These are phyloP conservation scores for Geopemphigus sp. DNA, from an alignment of 1,140 invertebrate genomes.

Conservation along the genomic window DNA sequence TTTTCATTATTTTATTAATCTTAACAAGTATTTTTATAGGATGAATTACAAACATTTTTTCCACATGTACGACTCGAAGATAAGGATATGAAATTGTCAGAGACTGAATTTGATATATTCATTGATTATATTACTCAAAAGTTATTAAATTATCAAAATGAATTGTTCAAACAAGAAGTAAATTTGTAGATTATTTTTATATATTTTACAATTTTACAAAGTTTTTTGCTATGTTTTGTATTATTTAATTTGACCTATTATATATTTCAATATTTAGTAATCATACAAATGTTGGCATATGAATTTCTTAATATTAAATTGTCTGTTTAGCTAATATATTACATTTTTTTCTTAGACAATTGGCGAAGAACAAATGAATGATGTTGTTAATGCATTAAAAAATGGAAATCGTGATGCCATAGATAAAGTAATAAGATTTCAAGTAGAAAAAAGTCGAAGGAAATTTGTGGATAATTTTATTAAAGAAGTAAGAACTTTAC, in stretches of 20 bases:
- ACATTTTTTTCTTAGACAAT: conserved; percentile 60
- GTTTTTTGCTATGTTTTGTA: background rate
- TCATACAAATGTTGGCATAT: too few relatives aligned
- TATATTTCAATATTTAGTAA: background rate
- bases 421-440: conserved; percentile 59
- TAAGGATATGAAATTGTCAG: conserved; percentile 63
- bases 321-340: background rate
- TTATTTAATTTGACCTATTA: background rate
- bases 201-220: background rate
- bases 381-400: conserved; percentile 61
- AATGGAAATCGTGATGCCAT: conserved; percentile 56
- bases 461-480: conserved; percentile 61
- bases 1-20: background rate
- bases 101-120: conserved; percentile 69
- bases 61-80: conserved; percentile 67
- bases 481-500: conserved; percentile 57
- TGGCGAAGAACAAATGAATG: conserved; percentile 62
- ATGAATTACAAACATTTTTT: conserved; percentile 71
- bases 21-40: conserved; percentile 54
- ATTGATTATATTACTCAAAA: conserved; percentile 66
- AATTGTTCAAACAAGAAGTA: conserved; percentile 64
- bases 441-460: conserved; percentile 61
- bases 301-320: too few relatives aligned
- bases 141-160: conserved; percentile 68
- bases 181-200: conserved; percentile 51